These are phyloP conservation scores for Pardalotus punctatus DNA, from an alignment of 2,113 vertebrate genomes.

Conservation along the genomic window DNA sequence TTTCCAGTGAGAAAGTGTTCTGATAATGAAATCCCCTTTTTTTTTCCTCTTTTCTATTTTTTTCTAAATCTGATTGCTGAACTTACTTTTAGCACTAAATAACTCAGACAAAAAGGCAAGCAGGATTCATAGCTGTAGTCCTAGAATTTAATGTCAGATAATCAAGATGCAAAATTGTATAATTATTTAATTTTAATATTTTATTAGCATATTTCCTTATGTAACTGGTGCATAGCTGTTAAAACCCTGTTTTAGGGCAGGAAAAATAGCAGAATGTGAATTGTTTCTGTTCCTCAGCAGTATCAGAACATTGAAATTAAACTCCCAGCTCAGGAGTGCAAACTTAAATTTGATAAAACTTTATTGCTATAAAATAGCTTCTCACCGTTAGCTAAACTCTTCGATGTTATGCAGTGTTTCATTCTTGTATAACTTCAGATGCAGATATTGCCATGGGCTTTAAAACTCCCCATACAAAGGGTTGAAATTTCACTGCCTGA, in stretches of 20 bases:
- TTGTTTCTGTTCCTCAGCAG: background rate
- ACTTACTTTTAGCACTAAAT: background rate
- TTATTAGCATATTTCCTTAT: background rate
- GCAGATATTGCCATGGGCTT: background rate
- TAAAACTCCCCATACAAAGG: background rate
- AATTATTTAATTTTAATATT: background rate
- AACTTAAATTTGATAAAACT: background rate
- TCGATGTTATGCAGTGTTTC: background rate
- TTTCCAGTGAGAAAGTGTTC: background rate
- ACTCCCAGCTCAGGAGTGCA: background rate
- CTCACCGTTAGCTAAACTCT: background rate
- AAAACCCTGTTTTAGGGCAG: background rate
- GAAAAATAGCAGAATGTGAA: background rate
- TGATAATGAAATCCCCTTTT: fast-evolving
- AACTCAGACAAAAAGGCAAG: background rate
- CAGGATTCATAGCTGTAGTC: background rate
- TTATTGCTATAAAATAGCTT: background rate
- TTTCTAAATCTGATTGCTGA: background rate
- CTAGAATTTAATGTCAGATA: background rate
- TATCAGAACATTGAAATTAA: background rate
- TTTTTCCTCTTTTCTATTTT: background rate
- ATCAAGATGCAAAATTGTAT: background rate
- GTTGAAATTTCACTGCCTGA: background rate
- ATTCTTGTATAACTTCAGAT: background rate
- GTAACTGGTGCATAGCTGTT: background rate